Evolutionary conservation across 2,888 invertebrate species (phyloP).

Genomic region (Euspilapteryx auroguttella): DNA sequence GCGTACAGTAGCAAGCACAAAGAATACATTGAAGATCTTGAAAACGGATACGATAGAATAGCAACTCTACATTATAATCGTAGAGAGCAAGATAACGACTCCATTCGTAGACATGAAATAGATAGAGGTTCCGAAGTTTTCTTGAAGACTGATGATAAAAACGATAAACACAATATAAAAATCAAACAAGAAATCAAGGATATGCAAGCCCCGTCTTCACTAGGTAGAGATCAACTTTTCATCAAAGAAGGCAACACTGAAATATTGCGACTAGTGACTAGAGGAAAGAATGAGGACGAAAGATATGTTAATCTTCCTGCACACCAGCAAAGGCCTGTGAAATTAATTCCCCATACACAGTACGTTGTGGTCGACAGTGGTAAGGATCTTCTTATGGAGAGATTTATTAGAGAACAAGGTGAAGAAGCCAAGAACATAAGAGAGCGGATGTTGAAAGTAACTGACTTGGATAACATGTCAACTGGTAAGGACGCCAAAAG

Average conservation of each 20-base stretch:
- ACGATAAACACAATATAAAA: conserved; percentile 28
- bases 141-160: conserved; percentile 35
- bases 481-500: conserved; percentile 54
- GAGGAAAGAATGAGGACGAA: conserved; percentile 70
- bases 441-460: conserved; percentile 41
- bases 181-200: conserved; percentile 25
- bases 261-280: conserved; percentile 76
- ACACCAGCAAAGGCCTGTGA: conserved; percentile 53
- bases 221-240: conserved; percentile 71
- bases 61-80: conserved; percentile 45
- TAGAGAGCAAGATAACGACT: conserved; percentile 69
- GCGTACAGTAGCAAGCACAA: conserved; percentile 51
- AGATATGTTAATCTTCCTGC: conserved; percentile 60
- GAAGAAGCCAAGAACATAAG: conserved; percentile 65
- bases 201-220: conserved; percentile 33
- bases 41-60: conserved; percentile 57
- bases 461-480: conserved; percentile 46
- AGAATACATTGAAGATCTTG: conserved; percentile 62
- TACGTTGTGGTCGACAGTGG: conserved; percentile 73
- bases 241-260: conserved; percentile 86
- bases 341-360: conserved; percentile 61
- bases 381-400: conserved; percentile 80
- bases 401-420: conserved; percentile 82
- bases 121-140: conserved; percentile 74
- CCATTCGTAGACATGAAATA: conserved; percentile 74